A percentile compares a stretch with the other conserved stretches of the same genome.
Conservation (phyloP, 2,888 invertebrate genomes). For the Drosophila merina region DNA sequence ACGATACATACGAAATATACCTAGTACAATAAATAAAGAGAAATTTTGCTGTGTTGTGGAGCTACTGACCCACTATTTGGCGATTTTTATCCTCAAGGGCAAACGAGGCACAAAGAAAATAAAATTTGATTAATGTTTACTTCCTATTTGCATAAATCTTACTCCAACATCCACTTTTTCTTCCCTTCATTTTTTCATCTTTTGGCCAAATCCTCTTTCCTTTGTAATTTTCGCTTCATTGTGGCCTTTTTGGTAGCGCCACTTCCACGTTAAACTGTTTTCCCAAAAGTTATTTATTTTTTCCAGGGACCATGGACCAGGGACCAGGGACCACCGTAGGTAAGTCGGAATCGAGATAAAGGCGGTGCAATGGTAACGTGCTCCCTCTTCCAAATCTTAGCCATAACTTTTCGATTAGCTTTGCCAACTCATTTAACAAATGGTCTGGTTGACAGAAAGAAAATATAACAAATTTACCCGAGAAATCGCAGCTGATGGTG, state of each 20-base stretch:
- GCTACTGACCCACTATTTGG: background rate
- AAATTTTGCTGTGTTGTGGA: background rate
- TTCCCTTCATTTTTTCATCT: constrained; percentile 14
- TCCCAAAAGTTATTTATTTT: constrained; percentile 57
- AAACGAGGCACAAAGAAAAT: constrained; percentile 37
- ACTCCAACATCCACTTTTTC: constrained; percentile 73
- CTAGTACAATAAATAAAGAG: background rate
- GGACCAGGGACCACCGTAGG: constrained; percentile 19
- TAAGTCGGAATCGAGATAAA: constrained; percentile 52
- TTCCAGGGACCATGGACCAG: constrained; percentile 37
- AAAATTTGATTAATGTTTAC: constrained; percentile 82
- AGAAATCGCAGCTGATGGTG: constrained; percentile 35
- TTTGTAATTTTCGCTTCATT: constrained; percentile 78
- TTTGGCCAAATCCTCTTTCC: constrained; percentile 16
- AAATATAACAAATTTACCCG: constrained; percentile 72
- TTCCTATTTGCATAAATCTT: constrained; percentile 84
- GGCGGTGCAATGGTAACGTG: constrained; percentile 26
- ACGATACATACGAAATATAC: too few relatives aligned
- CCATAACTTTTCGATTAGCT: constrained; percentile 77
- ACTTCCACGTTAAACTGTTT: constrained; percentile 44
- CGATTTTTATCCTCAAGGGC: constrained; percentile 5
- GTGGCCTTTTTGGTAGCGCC: constrained; percentile 23
- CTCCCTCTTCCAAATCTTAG: constrained; percentile 5
- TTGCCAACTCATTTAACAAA: constrained; percentile 77
- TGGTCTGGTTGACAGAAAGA: constrained; percentile 72